A percentile compares a stretch with the other conserved stretches of the same genome.
Conservation (phyloP, 1,140 invertebrate species). For the Rhynchophorus ferrugineus region DNA sequence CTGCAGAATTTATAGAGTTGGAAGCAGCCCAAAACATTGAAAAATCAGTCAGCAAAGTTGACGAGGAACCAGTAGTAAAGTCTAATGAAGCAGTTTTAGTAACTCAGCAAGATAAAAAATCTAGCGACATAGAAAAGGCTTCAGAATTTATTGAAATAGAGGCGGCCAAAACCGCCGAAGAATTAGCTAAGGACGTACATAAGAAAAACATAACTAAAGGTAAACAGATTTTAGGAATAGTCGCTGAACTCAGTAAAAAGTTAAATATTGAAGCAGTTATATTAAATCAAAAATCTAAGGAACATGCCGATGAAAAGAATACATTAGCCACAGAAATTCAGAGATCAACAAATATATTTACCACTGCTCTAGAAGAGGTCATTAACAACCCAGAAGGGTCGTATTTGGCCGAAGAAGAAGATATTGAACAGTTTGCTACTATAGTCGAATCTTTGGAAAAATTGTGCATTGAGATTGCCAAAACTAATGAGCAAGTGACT, state of each 20-base stretch:
- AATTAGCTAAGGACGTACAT: background rate
- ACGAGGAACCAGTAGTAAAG: background rate
- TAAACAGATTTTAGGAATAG: slow-evolving; percentile 13
- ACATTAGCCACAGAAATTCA: slow-evolving; percentile 1
- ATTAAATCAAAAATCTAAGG: slow-evolving; percentile 1
- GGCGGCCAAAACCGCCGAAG: background rate
- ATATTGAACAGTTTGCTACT: slow-evolving; percentile 4
- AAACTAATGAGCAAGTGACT: slow-evolving; percentile 7
- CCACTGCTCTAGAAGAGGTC: background rate
- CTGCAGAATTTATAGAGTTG: no score
- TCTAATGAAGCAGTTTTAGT: background rate
- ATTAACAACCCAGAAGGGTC: background rate
- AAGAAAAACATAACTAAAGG: slow-evolving; percentile 4
- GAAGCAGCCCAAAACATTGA: no score
- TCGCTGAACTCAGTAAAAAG: slow-evolving; percentile 16
- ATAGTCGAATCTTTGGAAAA: slow-evolving; percentile 22
- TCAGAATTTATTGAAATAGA: no score
- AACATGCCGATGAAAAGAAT: background rate
- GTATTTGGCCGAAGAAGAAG: slow-evolving; percentile 4
- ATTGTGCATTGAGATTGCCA: slow-evolving; percentile 12
- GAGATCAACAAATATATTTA: background rate
- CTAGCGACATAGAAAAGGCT: no score
- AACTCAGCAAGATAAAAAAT: background rate
- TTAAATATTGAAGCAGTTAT: slow-evolving; percentile 15
- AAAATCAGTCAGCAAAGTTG: no score